phyloP scores from a whole-genome alignment of 2,113 vertebrate genomes.

The Chloropsis hardwickii region DNA sequence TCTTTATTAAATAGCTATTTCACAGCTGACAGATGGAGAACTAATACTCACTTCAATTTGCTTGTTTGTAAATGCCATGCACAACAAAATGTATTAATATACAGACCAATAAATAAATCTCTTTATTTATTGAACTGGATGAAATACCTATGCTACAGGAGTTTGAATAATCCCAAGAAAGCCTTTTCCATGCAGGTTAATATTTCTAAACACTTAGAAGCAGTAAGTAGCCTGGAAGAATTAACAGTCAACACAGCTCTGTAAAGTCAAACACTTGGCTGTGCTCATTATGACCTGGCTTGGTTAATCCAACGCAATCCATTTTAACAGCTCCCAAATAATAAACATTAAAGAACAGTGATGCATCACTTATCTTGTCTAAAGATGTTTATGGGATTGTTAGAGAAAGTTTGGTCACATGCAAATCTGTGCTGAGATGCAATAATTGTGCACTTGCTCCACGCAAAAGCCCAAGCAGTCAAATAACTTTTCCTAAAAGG shows the following conservation, averaged over 20 bases:
- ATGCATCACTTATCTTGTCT: background rate
- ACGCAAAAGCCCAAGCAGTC: background rate
- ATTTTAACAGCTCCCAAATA: background rate
- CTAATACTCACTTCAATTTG: background rate
- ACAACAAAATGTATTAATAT: background rate
- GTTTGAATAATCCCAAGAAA: background rate
- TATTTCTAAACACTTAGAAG: background rate
- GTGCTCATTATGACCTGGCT: background rate
- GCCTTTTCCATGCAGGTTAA: background rate
- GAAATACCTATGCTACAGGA: background rate
- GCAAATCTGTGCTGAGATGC: background rate
- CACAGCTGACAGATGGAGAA: conserved; percentile 15
- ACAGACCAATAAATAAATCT: background rate
- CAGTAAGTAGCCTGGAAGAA: background rate
- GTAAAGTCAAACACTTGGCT: background rate
- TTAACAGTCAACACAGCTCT: background rate
- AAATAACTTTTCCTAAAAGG: background rate
- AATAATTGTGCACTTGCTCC: background rate
- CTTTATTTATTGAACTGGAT: background rate
- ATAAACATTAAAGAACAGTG: background rate
- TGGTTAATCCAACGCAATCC: background rate
- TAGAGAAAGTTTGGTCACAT: background rate
- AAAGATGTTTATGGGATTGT: background rate
- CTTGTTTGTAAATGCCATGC: background rate
- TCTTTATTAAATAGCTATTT: background rate